phyloP scores from a whole-genome alignment of 1,140 invertebrate genomes.

The Euborellia annulipes region DNA sequence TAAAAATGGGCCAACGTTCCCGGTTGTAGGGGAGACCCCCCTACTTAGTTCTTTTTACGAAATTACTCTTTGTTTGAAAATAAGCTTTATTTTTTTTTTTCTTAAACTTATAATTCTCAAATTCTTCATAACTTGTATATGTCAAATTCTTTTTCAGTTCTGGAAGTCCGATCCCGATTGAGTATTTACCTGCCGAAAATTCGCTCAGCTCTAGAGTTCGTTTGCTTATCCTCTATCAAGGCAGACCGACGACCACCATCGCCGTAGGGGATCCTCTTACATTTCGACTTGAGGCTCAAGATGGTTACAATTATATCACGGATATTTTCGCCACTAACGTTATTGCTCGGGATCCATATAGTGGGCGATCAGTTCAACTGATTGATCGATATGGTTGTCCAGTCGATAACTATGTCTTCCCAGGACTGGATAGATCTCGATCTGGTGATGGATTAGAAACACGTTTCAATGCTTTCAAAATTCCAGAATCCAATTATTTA shows the following conservation, averaged over 20 bases:
- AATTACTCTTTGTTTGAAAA: no score
- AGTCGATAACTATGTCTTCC: conserved; percentile 82
- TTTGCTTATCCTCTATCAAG: conserved; percentile 72
- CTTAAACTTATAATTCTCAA: no score
- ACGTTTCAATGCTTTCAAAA: conserved; percentile 86
- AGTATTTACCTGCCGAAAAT: conserved; percentile 79
- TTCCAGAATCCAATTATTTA: conserved; percentile 84
- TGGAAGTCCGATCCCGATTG: conserved; percentile 78
- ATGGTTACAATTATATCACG: conserved; percentile 71
- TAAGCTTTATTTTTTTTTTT: no score
- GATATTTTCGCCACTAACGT: conserved; percentile 90
- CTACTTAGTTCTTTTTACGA: no score
- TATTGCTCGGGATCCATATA: conserved; percentile 83
- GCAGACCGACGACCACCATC: conserved; percentile 78
- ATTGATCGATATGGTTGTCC: conserved; percentile 82
- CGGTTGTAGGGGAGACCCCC: no score
- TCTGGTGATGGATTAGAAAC: conserved; percentile 77
- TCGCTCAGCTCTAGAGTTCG: conserved; percentile 74
- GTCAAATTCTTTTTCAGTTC: no score
- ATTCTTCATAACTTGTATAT: no score
- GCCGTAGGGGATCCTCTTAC: conserved; percentile 86
- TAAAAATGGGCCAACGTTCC: no score
- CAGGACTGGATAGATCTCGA: conserved; percentile 68
- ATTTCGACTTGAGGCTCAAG: conserved; percentile 74
- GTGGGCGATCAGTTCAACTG: conserved; percentile 71